Base-by-base conservation (phyloP, 2,113 vertebrate genomes). In the Tragelaphus scriptus region DNA sequence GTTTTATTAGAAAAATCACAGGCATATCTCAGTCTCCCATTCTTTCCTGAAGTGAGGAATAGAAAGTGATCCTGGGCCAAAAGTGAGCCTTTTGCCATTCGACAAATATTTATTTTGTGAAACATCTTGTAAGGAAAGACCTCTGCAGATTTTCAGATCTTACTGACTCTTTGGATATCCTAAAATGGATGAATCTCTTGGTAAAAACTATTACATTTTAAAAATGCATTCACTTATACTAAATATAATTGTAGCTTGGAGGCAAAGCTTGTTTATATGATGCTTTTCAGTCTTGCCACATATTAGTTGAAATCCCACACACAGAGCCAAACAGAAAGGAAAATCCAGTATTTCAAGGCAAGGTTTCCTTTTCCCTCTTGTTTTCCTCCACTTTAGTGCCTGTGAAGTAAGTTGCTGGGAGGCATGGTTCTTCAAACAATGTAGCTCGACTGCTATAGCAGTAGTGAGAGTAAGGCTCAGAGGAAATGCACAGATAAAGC, bases 221-320 rank as follows among this genome's bases (percentile, higher is more conserved):
- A 91, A 88, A 96, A 88, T 40, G 3, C 36, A 94, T 77, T 89
- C 15, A 47, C 47, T 94, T 95, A 59, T 65, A 92, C 55, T 82
- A 90, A 96, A 85, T 55, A 97, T 40, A 85, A 65, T 77, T 88
- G 80, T 71, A 88, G 92, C 71, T 59, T 36, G 40, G 59, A 85
- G 85, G 32, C 32, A 85, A 88, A 47, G 2, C 26, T 92, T 61
- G 86, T 81, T 77, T 56, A 40, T 63, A 65, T 77, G n/a, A 77
- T 77, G 47, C 25, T 86, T 90, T 86, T 90, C 55, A 68, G 47
- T 86, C 28, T 85, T 58, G 40, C 92, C 40, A 79, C 91, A 94
- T 77, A 75, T 89, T 87, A 87, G 94, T 65, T 86, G 81, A 89
- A 92, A 82, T 77, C 80, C 75, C 59, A 89, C 79, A 91, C 30